Evolutionary conservation across 2,113 vertebrate species (phyloP), one percentile per base, ranked within the genome.

Genomic region (Hippoglossus stenolepis): DNA sequence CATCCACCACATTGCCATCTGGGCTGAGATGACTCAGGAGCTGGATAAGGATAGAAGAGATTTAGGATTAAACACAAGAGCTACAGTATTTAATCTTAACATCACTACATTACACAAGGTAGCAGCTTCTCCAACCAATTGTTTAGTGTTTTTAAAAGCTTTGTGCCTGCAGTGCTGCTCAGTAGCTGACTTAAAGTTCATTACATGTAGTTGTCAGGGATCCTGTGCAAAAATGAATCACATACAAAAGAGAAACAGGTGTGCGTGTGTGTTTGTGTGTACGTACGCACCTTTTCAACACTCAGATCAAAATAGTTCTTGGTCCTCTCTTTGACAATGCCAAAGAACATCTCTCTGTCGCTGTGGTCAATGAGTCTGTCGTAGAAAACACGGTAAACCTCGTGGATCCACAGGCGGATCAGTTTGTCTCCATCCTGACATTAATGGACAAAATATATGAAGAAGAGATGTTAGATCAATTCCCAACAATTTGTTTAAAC

Each of bases 371-470:
- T 91, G 73, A 99, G 94, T 57, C 97, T 96, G 75, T 99, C 97
- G 74, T 95, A 97, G 90, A 98, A 99, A 65, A 99, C 97, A 5
- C 97, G 94, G 80, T 97, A 99, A 59, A 98, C 87, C 77, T 99
- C 97, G 81, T 98, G 97, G 83, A 98, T 93, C 97, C 97, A 99
- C 75, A 99, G 94, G 26, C 97, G 94, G 75, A 97, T 96, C 69
- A 98, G 79, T 87, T 98, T 98, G 85, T 96, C 95, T 77, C 91
- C 93, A 62, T 97, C 95, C 97, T 98, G 90, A 61, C n/a, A 79
- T 13, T 81, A 65, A 20, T 4, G 7, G 14, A 5, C 18, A 73
- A 49, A 20, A 79, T 5, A 59, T 1, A 64, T 24, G 1, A 59
- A 17, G n/a, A 62, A 20, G 18, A 62, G n/a, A 2, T 28, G 31